These are phyloP conservation scores for Drosophila incognita DNA, from an alignment of 2,888 invertebrate genomes.

Conservation along the genomic window DNA sequence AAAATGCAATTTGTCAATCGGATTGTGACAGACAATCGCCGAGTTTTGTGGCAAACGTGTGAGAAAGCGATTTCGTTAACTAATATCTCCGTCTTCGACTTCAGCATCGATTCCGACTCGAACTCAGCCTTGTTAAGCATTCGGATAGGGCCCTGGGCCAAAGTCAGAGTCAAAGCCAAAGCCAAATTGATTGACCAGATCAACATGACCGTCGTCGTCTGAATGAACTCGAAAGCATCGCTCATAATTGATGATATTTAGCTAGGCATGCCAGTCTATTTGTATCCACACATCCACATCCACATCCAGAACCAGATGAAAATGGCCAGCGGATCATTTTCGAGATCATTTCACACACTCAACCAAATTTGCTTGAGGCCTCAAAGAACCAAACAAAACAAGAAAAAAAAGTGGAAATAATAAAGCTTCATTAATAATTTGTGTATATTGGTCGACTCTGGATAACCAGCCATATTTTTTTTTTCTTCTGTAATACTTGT, in stretches of 20 bases:
- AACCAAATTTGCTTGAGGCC: constrained; percentile 53
- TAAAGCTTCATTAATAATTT: constrained; percentile 69
- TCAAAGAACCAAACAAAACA: constrained; percentile 18
- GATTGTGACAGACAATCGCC: constrained; percentile 34
- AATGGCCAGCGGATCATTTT: constrained; percentile 56
- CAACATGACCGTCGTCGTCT: constrained; percentile 51
- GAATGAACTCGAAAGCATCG: constrained; percentile 69
- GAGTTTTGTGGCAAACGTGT: constrained; percentile 56
- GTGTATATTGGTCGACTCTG: constrained; percentile 29
- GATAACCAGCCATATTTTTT: constrained; percentile 30
- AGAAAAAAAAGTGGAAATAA: constrained; percentile 4
- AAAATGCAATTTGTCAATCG: constrained; percentile 75
- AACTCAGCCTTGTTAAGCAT: constrained; percentile 8
- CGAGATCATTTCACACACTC: constrained; percentile 69
- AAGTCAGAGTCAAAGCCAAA: constrained; percentile 41
- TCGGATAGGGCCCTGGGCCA: constrained; percentile 42
- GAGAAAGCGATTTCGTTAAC: constrained; percentile 71
- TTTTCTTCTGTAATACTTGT: constrained; percentile 15
- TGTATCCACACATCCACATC: constrained; percentile 20
- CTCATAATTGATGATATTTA: constrained; percentile 74
- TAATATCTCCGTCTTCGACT: constrained; percentile 35
- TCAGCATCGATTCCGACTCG: background rate
- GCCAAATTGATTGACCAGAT: constrained; percentile 78
- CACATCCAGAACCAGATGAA: constrained; percentile 26
- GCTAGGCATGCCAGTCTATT: constrained; percentile 34